Conservation (phyloP, 2,797 vertebrate genomes). For the Merluccius polli region DNA sequence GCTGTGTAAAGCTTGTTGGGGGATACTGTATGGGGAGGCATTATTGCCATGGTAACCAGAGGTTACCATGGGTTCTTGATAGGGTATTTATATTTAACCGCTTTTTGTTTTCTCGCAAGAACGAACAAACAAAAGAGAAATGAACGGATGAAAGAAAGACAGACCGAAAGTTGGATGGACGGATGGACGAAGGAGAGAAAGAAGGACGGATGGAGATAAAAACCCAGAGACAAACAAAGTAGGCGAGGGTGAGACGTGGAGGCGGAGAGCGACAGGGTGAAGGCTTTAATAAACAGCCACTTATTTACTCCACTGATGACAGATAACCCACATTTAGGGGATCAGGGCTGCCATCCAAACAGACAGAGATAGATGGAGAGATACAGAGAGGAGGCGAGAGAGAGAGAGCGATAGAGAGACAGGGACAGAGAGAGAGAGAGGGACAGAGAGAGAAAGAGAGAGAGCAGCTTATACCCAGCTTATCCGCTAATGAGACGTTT, state of each 20-base stretch:
- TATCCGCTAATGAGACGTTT: conserved; percentile 64
- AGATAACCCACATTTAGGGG: conserved; percentile 65
- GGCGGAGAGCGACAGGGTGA: conserved; percentile 26
- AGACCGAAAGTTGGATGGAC: too few relatives aligned
- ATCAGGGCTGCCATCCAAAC: conserved; percentile 59
- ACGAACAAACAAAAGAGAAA: too few relatives aligned
- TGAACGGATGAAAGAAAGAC: too few relatives aligned
- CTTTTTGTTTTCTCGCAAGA: too few relatives aligned
- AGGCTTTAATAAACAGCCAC: conserved; percentile 52
- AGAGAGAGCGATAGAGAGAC: conserved; percentile 45
- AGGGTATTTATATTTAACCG: too few relatives aligned
- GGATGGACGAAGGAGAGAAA: too few relatives aligned
- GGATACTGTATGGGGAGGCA: too few relatives aligned
- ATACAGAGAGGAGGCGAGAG: conserved; percentile 13
- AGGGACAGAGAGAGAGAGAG: conserved; percentile 15
- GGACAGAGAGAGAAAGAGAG: conserved; percentile 37
- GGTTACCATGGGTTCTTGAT: too few relatives aligned
- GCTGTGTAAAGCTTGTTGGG: too few relatives aligned
- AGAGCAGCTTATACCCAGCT: conserved; percentile 56
- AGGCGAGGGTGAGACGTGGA: too few relatives aligned
- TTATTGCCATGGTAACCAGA: too few relatives aligned
- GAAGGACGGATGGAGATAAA: neutral
- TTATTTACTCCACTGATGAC: conserved; percentile 65
- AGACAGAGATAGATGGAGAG: conserved; percentile 31
- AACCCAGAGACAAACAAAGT: conserved; percentile 20